Base-by-base conservation (phyloP, 1,140 invertebrate genomes). In the Sarcophaga bullata region DNA sequence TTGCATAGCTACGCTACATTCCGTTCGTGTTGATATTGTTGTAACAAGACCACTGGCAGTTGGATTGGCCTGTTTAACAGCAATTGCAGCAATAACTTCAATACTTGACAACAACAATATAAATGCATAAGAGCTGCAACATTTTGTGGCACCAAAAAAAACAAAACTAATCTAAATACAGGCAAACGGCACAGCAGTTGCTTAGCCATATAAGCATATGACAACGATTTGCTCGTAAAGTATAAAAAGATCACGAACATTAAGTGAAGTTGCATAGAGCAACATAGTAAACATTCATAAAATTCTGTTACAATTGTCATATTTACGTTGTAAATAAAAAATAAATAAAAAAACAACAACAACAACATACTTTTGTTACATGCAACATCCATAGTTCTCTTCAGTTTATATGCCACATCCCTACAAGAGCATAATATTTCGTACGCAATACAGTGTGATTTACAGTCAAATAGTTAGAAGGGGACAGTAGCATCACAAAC, bases 51-150 rank as follows among this genome's bases (percentile, higher is more conserved):
- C 17, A 75, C 54, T 49, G 73, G 19, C 62, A 50, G 49, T 75
- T 80, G 82, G 68, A 82, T 82, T 82, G 82, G 82, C 58, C 75
- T 82, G 82, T 52, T 82, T 82, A 82, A 80, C 82, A 82, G 62
- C 82, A 80, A 80, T 82, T 80, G 82, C 54, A 68, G 62, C 62
- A 68, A 68, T 68, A 68, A 68, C 62, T 68, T 68, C 62, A 82
- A 72, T 73, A 82, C 73, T 82, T 68, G 82, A 76, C 9, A 75
- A 80, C 52, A n/a, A 72, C 82, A 82, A 80, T 17, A 68, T 80
- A 82, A 54, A 78, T 47, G 73, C 25, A 80, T 52, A 11, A 75
- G 17, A 46, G 46, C 37, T 48, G 25, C 37, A 76, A 52, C 11
- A 81, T 49, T 8, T 37, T 37, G 25, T 37, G 25, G 25, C 25